These are phyloP conservation scores for Hyles vespertilio DNA, from an alignment of 1,140 invertebrate genomes.

Conservation along the genomic window DNA sequence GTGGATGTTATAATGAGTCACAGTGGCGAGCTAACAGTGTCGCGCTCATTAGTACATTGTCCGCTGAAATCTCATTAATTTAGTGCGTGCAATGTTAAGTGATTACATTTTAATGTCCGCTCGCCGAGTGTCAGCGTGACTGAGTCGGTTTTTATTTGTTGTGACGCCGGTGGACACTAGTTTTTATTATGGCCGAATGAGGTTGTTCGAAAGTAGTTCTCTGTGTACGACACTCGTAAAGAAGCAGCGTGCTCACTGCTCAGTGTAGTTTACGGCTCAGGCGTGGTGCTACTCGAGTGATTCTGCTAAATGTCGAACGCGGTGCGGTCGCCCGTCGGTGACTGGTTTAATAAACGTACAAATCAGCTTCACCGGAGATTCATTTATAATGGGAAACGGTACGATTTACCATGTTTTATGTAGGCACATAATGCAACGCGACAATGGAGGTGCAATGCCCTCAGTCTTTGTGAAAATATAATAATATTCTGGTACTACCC, in stretches of 20 bases:
- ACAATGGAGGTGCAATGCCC: conserved; percentile 14
- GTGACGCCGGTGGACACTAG: conserved; percentile 29
- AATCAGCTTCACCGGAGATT: conserved; percentile 55
- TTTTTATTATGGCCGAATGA: conserved; percentile 41
- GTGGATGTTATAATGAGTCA: conserved; percentile 61
- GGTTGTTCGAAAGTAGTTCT: conserved; percentile 47
- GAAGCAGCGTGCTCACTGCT: conserved; percentile 35
- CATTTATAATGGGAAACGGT: conserved; percentile 64
- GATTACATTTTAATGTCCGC: conserved; percentile 67
- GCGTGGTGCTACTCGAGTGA: conserved; percentile 23
- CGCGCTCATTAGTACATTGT: conserved; percentile 65
- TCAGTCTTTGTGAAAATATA: not conserved
- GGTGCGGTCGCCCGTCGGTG: conserved; percentile 53
- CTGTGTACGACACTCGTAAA: conserved; percentile 31
- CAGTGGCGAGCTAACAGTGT: conserved; percentile 46
- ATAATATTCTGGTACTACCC: too few species aligned
- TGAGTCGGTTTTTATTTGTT: conserved; percentile 53
- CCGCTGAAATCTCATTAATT: conserved; percentile 69
- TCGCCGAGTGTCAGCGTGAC: conserved; percentile 38
- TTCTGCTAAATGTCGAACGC: conserved; percentile 53
- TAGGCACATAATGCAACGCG: conserved; percentile 1
- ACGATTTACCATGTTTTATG: conserved; percentile 22
- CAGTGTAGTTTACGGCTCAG: conserved; percentile 38
- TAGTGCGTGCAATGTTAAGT: conserved; percentile 68
- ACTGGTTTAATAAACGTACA: conserved; percentile 61